phyloP scores from a whole-genome alignment of 1,140 invertebrate species.

The Lamellibrachia luymesi region DNA sequence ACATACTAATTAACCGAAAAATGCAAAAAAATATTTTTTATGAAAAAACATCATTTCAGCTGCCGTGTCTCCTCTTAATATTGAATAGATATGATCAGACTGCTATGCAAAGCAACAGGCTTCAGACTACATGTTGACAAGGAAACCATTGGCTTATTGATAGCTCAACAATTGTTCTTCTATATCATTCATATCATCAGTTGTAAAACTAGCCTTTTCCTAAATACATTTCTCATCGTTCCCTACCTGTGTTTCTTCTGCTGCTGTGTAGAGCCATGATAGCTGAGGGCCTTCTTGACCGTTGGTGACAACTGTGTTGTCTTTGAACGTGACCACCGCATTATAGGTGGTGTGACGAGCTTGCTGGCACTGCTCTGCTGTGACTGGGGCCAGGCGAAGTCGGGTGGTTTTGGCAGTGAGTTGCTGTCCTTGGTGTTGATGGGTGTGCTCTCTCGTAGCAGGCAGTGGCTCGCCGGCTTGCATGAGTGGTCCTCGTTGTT shows the following conservation, averaged over 20 bases:
- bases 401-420: not conserved
- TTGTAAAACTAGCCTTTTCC: not conserved
- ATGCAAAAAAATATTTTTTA: no score
- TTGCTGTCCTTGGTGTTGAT: not conserved
- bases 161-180: no score
- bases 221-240: no score
- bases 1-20: no score
- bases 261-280: not conserved
- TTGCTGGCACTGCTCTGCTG: not conserved
- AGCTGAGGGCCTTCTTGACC: not conserved
- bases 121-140: no score
- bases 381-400: not conserved
- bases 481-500: not conserved
- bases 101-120: no score
- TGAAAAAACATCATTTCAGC: no score
- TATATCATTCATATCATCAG: not conserved
- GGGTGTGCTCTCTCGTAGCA: not conserved
- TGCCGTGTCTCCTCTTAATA: no score
- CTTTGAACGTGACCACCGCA: not conserved
- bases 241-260: not conserved
- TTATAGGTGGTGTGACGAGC: not conserved
- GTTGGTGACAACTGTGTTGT: not conserved
- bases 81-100: no score
- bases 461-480: not conserved
- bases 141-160: no score